Base-by-base conservation (phyloP, 2,888 invertebrate species). In the Trachelus troglodyta region DNA sequence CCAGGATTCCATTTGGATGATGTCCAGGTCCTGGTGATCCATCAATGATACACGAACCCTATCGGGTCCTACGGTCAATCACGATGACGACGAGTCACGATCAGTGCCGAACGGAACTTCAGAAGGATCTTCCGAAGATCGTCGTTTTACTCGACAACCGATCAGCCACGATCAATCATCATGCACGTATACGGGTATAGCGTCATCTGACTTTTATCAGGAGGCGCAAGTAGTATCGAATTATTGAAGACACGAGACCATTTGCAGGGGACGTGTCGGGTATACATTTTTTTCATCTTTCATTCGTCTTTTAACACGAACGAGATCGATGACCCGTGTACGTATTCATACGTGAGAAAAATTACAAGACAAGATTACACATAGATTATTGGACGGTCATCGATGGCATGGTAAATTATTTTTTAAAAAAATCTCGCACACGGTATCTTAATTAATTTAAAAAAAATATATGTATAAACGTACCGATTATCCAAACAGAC, bases 21-120 rank as follows among this genome's bases (percentile, higher is more conserved):
- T 40, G 40, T 82, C 82, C 75, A 79, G 78, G 82, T 75, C 76
- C 76, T 79, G 77, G 82, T 80, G 83, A 84, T 84, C 82, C 81
- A 84, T 84, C 83, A 84, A 84, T 81, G 81, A 79, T 81, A 82
- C 74, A 78, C 68, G 77, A 30, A 33, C 69, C 31, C 69, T 69
- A 69, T 69, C 69, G 15, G 69, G 31, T 15, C 31, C 69, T 69
- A 30, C 40, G 40, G 40, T 40, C 40, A 40, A 40, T 40, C 40
- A 40, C 40, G 40, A 40, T 40, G 40, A 40, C 40, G 40, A 40
- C 40, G 40, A 40, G 40, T 40, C 15, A 40, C 40, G 69, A 33
- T 69, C 69, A 69, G 15, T 1, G 69, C 69, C 69, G 69, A 69
- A 69, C 69, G 33, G 69, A 69, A 69, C 69, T 69, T 69, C 69